phyloP scores from a whole-genome alignment of 2,797 vertebrate species.

The Okamejei kenojei region DNA sequence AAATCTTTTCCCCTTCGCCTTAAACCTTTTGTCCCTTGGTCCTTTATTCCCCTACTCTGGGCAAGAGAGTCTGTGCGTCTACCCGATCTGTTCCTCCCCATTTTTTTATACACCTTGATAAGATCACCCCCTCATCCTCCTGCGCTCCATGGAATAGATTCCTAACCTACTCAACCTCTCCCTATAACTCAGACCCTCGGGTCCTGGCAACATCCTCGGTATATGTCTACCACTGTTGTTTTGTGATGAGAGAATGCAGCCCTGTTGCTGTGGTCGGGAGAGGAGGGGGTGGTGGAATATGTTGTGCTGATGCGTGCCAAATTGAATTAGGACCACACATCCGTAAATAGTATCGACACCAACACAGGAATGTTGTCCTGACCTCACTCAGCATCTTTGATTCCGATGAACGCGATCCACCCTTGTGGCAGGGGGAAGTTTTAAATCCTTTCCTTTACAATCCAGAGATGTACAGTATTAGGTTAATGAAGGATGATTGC shows the following conservation, averaged over 20 bases:
- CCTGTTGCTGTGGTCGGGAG: neutral
- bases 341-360: slow-evolving; percentile 7
- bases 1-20: too few relatives aligned
- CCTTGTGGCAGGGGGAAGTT: neutral
- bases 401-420: neutral
- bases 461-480: neutral
- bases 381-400: slow-evolving; percentile 25
- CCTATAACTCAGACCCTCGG: too few relatives aligned
- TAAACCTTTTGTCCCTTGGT: too few relatives aligned
- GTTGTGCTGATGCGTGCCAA: neutral
- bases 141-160: too few relatives aligned
- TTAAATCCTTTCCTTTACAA: slow-evolving; percentile 3
- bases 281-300: neutral
- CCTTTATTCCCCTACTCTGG: too few relatives aligned
- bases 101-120: too few relatives aligned
- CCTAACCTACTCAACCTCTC: too few relatives aligned
- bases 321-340: slow-evolving; percentile 24
- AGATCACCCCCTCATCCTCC: too few relatives aligned
- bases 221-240: neutral
- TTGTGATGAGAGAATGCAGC: neutral
- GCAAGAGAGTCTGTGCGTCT: too few relatives aligned
- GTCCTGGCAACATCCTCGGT: too few relatives aligned
- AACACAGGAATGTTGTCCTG: slow-evolving; percentile 5
- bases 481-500: slow-evolving; percentile 26
- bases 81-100: too few relatives aligned